These are phyloP conservation scores for Myrmophylax atrothorax DNA, from an alignment of 2,113 vertebrate genomes.

Conservation along the genomic window DNA sequence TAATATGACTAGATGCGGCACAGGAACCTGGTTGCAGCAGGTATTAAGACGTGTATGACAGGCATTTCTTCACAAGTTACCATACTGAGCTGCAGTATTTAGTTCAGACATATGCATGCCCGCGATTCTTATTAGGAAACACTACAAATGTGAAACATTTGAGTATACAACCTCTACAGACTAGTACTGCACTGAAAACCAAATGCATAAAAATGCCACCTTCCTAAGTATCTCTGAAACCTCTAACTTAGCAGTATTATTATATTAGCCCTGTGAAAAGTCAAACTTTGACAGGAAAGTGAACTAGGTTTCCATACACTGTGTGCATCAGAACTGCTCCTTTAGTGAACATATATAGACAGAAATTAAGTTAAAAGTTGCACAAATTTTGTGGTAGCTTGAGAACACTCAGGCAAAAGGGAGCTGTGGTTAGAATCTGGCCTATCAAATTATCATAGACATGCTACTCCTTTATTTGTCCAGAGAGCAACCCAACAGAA, in stretches of 20 bases:
- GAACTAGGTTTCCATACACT: neutral
- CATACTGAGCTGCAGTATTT: neutral
- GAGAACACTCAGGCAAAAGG: neutral
- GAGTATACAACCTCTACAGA: neutral
- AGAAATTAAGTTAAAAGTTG: neutral
- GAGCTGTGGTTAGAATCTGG: neutral
- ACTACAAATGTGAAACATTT: neutral
- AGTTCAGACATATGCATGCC: neutral
- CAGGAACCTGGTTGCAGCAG: neutral
- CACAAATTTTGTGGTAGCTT: neutral
- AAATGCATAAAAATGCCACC: neutral
- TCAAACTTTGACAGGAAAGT: neutral
- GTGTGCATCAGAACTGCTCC: neutral
- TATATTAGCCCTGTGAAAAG: neutral
- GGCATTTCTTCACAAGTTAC: neutral
- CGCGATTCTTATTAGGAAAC: neutral
- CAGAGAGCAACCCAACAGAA: neutral
- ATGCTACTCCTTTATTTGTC: neutral
- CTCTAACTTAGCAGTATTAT: neutral
- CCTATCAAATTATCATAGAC: neutral
- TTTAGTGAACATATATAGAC: rapidly evolving
- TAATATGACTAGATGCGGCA: neutral
- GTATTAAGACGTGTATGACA: neutral
- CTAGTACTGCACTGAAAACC: neutral
- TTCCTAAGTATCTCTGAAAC: neutral